Evolutionary conservation across 1,140 invertebrate species (phyloP).

Genomic region (Yoshiicerus persimilis): DNA sequence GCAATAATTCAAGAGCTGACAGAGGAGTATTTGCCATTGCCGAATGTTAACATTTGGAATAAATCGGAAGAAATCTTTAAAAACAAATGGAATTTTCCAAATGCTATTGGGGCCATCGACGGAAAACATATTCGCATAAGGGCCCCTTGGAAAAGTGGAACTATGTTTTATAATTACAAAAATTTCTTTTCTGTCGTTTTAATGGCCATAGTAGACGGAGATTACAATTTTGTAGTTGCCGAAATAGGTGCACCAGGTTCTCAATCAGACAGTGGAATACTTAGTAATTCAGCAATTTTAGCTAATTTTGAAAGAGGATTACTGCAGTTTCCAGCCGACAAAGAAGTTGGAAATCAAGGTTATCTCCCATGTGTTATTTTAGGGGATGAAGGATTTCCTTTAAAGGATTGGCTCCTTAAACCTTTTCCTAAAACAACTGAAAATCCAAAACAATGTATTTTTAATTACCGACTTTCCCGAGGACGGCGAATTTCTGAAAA

Average conservation of each 20-base stretch:
- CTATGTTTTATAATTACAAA: conserved; percentile 57
- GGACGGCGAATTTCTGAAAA: conserved; percentile 57
- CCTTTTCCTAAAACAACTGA: conserved; percentile 52
- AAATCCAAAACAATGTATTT: background rate
- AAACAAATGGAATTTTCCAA: conserved; percentile 51
- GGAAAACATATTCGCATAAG: conserved; percentile 52
- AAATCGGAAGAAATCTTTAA: conserved; percentile 49
- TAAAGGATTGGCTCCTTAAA: conserved; percentile 51
- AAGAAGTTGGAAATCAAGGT: background rate
- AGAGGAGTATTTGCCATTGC: conserved; percentile 37
- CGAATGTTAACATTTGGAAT: conserved; percentile 50
- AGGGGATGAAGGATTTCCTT: conserved; percentile 48
- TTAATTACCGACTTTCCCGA: conserved; percentile 45
- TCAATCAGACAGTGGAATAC: conserved; percentile 36
- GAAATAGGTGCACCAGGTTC: conserved; percentile 51
- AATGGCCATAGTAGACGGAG: conserved; percentile 49
- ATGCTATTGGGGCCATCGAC: conserved; percentile 51
- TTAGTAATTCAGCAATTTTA: background rate
- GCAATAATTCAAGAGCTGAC: background rate
- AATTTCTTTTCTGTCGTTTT: conserved; percentile 51
- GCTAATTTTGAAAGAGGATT: background rate
- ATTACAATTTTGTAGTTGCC: conserved; percentile 49
- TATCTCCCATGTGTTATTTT: conserved; percentile 47
- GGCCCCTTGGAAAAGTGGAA: conserved; percentile 50
- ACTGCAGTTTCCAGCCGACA: background rate